Base-by-base conservation (phyloP, 2,797 vertebrate species). In the Todus mexicanus region DNA sequence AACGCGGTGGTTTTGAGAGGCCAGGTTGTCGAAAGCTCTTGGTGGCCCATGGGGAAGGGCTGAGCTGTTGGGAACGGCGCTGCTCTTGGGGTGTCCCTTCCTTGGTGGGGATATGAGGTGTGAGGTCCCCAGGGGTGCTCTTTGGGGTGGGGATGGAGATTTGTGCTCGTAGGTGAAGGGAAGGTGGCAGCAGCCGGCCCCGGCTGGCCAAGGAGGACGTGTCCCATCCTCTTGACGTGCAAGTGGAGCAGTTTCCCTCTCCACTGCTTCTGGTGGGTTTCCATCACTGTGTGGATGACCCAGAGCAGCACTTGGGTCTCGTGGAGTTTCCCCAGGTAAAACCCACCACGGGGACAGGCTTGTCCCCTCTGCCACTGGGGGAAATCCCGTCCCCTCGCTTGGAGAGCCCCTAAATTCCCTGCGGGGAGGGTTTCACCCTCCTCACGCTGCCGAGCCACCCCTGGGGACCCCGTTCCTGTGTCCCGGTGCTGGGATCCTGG, bases 281-380 rank as follows among this genome's bases (percentile, higher is more conserved):
- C 63, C 63, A 16, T 8, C 15, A 8, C 59, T 81, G 37, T 2
- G 0, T 0, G 4, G 27, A 5, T 47, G 57, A 22, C 54, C 12
- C 5, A 3, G 68, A 73, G 82, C 68, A 63, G 65, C 56, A 19
- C 5, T 38, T 0, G 5, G 54, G 56, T 51, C 63, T 88, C 19
- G 3, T 63, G 87, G 84, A 84, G 74, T 84, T 93, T 81, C 81
- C 77, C 50, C 45, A 77, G 57, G 84, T 87, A 84, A 85, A 91
- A 87, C 60, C 89, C 63, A 2, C 10, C 4, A 1, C 0, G 29
- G 37, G 56, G 71, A 74, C 56, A 66, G 40, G 38, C 11, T 50
- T 71, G 37, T 76, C 77, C 65, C 70, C 43, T 70, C 35, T 47
- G 47, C 38, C 38, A 0, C n/a, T 12, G 56, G 51, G 89, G 91